Evolutionary conservation across 2,888 invertebrate genomes (phyloP).

Genomic region (Chrysolina americana): DNA sequence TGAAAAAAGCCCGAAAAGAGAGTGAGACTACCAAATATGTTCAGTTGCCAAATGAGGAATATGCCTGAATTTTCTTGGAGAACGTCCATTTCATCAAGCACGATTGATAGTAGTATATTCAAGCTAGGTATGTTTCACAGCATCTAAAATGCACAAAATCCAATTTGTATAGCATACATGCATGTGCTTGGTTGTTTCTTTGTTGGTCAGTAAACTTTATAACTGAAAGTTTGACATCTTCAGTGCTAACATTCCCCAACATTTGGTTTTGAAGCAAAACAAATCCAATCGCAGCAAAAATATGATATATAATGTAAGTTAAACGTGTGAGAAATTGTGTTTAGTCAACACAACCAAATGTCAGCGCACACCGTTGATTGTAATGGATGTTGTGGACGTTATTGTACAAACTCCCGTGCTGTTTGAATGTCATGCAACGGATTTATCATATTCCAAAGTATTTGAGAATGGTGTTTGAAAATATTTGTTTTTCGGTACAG

Average conservation of each 20-base stretch:
- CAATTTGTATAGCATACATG: not conserved
- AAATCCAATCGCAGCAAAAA: too few relatives aligned
- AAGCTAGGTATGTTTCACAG: too few relatives aligned
- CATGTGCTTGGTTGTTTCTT: not conserved
- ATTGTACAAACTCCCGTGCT: not conserved
- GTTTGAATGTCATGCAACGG: not conserved
- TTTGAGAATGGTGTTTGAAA: not conserved
- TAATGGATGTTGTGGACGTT: not conserved
- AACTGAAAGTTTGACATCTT: too few relatives aligned
- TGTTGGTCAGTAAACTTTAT: too few relatives aligned
- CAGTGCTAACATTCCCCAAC: too few relatives aligned
- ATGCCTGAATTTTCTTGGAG: conserved; percentile 45
- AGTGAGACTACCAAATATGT: conserved; percentile 48
- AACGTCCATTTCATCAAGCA: conserved; percentile 1
- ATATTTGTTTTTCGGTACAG: too few relatives aligned
- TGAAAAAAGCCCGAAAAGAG: conserved; percentile 42
- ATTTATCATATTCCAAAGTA: not conserved
- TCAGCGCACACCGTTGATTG: not conserved
- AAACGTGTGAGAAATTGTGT: too few relatives aligned
- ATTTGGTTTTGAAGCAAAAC: too few relatives aligned
- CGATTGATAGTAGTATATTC: not conserved
- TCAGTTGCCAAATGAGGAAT: conserved; percentile 57
- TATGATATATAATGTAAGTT: too few relatives aligned
- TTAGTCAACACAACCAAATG: not conserved
- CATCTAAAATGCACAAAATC: not conserved